phyloP scores from a whole-genome alignment of 2,888 invertebrate species.

The Tachina fera region DNA sequence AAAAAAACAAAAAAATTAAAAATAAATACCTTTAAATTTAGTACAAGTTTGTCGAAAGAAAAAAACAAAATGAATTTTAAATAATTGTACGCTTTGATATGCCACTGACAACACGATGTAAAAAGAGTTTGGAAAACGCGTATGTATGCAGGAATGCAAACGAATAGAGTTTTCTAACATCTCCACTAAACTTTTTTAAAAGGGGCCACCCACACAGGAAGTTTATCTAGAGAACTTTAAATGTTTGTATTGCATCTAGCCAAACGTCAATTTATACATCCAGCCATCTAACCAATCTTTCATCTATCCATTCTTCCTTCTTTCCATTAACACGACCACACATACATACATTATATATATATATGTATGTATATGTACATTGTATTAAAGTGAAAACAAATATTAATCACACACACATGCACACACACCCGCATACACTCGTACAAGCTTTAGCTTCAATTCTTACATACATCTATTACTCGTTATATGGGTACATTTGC shows the following conservation, averaged over 20 bases:
- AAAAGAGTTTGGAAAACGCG: neutral
- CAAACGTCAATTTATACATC: conserved; percentile 31
- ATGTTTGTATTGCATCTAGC: conserved; percentile 61
- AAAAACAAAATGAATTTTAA: conserved; percentile 33
- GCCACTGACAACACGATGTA: conserved; percentile 25
- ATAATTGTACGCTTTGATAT: conserved; percentile 25
- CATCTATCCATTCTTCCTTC: conserved; percentile 4
- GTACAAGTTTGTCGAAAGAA: conserved; percentile 33
- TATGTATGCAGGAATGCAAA: neutral
- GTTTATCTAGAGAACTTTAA: conserved; percentile 62
- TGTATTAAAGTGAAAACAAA: conserved; percentile 51
- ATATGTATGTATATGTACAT: neutral
- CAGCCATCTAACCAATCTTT: conserved; percentile 20
- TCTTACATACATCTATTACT: no score
- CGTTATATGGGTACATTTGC: no score
- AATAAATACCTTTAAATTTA: conserved; percentile 44
- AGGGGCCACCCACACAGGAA: conserved; percentile 63
- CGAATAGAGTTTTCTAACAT: neutral
- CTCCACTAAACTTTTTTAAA: conserved; percentile 17
- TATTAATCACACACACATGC: conserved; percentile 15
- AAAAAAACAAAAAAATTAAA: neutral
- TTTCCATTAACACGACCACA: neutral
- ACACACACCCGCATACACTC: neutral
- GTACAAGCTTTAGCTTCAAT: no score
- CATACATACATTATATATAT: conserved; percentile 11